These are phyloP conservation scores for Crocallis elinguaria DNA, from an alignment of 2,888 invertebrate species.

Conservation along the genomic window DNA sequence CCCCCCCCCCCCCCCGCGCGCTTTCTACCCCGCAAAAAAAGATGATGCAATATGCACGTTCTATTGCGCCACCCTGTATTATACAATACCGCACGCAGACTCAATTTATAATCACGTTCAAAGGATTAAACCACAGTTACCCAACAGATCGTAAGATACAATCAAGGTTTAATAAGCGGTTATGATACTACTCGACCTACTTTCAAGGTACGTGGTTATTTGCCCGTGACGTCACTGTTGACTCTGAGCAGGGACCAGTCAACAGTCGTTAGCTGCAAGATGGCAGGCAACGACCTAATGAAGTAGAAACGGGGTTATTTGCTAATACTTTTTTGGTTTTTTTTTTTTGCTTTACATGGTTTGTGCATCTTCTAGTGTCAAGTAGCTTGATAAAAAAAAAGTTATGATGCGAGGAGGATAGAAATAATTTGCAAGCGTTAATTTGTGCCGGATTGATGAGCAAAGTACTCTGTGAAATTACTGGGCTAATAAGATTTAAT, in stretches of 20 bases:
- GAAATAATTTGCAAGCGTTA: too few species aligned
- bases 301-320: constrained; percentile 5
- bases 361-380: too few species aligned
- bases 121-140: background rate
- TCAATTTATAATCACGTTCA: constrained; percentile 13
- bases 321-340: background rate
- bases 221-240: constrained; percentile 15
- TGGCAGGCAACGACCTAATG: constrained; percentile 4
- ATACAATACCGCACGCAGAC: too few species aligned
- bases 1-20: too few species aligned
- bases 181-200: constrained; percentile 15
- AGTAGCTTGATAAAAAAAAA: too few species aligned
- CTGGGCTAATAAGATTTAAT: too few species aligned
- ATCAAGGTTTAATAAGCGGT: constrained; percentile 18
- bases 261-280: constrained; percentile 21
- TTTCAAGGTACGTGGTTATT: background rate
- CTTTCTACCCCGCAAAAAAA: too few species aligned
- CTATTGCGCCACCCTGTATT: too few species aligned
- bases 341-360: background rate
- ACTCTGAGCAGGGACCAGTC: constrained; percentile 6
- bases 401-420: too few species aligned
- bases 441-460: too few species aligned
- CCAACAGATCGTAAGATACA: constrained; percentile 4
- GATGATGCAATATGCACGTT: too few species aligned
- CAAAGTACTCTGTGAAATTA: too few species aligned